These are phyloP conservation scores for Hecatera dysodea DNA, from an alignment of 2,888 invertebrate genomes.

Conservation along the genomic window DNA sequence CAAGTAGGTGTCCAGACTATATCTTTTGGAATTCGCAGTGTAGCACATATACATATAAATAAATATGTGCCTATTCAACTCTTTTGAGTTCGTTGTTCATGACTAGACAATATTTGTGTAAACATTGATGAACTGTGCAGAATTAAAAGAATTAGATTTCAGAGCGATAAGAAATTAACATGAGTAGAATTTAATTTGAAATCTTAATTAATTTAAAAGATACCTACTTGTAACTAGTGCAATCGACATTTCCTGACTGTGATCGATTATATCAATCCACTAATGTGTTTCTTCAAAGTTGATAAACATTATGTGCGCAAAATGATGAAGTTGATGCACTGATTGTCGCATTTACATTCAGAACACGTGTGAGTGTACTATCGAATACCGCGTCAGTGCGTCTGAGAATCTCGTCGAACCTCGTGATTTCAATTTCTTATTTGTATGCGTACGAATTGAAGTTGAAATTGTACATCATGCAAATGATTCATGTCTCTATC, in stretches of 20 bases:
- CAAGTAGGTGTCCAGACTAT: constrained; percentile 81
- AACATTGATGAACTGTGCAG: constrained; percentile 17
- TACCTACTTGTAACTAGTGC: constrained; percentile 34
- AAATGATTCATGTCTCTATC: constrained; percentile 60
- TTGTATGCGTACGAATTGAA: constrained; percentile 52
- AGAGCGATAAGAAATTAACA: constrained; percentile 43
- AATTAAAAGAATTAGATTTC: constrained; percentile 27
- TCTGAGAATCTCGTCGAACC: constrained; percentile 63
- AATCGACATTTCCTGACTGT: constrained; percentile 50
- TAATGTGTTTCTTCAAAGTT: constrained; percentile 44
- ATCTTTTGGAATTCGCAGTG: constrained; percentile 78
- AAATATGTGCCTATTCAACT: constrained; percentile 32
- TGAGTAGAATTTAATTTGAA: constrained; percentile 34
- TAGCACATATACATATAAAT: constrained; percentile 72
- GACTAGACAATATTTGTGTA: constrained; percentile 20
- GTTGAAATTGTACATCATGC: constrained; percentile 42
- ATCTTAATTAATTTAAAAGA: constrained; percentile 54
- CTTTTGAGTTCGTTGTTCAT: constrained; percentile 31
- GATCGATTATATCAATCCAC: constrained; percentile 42
- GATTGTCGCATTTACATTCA: constrained; percentile 59
- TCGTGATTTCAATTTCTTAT: constrained; percentile 65
- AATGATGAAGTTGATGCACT: constrained; percentile 59
- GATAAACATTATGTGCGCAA: constrained; percentile 66
- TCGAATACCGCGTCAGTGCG: constrained; percentile 63
- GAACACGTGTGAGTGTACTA: constrained; percentile 53